Percentiles rank a stretch among this genome's conserved stretches.
Conservation (phyloP, 1,140 invertebrate species). For the Drosophila santomea region DNA sequence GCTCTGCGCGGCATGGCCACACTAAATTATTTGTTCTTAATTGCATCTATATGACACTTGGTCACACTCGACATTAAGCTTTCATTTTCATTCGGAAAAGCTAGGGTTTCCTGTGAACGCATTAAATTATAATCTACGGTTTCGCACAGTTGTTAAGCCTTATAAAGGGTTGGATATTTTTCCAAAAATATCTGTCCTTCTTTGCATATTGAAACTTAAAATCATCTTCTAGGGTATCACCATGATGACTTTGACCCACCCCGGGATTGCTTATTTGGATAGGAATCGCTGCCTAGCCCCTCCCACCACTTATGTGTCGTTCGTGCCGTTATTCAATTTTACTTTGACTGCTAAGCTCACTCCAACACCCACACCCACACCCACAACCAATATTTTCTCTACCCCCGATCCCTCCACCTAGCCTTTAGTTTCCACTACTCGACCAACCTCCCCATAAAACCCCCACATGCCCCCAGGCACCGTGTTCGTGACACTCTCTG, state of each 20-base stretch:
- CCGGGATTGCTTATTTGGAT: conserved; percentile 31
- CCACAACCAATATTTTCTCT: not conserved
- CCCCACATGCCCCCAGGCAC: conserved; percentile 5
- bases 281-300: not conserved
- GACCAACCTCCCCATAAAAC: not conserved
- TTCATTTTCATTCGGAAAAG: not conserved
- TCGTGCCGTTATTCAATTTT: conserved; percentile 79
- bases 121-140: too few species aligned
- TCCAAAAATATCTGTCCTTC: not conserved
- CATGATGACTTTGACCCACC: conserved; percentile 8
- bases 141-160: not conserved
- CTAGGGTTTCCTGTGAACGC: too few species aligned
- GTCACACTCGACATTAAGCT: not conserved
- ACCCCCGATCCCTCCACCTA: not conserved
- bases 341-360: conserved; percentile 65
- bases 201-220: conserved; percentile 15
- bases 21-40: not conserved
- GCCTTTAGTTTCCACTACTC: conserved; percentile 54
- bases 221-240: conserved; percentile 18
- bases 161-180: not conserved
- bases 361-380: not conserved
- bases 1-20: not conserved
- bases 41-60: not conserved
- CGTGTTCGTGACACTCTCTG: conserved; percentile 70
- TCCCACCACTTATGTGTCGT: conserved; percentile 26